Evolutionary conservation across 2,888 invertebrate species (phyloP).

Genomic region (Drosophila phalerata): DNA sequence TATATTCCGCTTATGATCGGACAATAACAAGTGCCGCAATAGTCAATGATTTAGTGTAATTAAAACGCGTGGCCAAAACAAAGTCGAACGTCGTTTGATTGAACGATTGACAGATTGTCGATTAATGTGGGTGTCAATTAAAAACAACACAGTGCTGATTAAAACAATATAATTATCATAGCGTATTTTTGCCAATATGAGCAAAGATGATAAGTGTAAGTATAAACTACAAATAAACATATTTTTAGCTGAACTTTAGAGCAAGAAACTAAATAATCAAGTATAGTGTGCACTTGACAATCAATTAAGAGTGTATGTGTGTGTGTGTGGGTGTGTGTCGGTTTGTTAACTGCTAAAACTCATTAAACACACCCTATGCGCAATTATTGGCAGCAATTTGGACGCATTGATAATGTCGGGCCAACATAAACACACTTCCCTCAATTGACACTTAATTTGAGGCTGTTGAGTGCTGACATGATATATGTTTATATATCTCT

Average conservation of each 20-base stretch:
- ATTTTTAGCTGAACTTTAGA: conserved; percentile 44
- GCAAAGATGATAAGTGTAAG: conserved; percentile 84
- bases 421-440: conserved; percentile 10
- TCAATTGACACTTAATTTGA: conserved; percentile 61
- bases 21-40: conserved; percentile 10
- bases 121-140: conserved; percentile 17
- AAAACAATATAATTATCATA: conserved; percentile 31
- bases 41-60: conserved; percentile 9
- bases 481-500: conserved; percentile 8
- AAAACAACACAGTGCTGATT: conserved; percentile 1
- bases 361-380: conserved; percentile 61
- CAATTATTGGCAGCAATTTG: conserved; percentile 50
- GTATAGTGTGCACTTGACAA: conserved; percentile 1
- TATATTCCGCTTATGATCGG: conserved; percentile 50
- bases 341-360: conserved; percentile 60
- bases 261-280: conserved; percentile 9
- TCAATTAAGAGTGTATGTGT: not conserved
- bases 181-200: conserved; percentile 72
- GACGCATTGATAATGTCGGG: conserved; percentile 14
- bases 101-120: conserved; percentile 35
- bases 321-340: not conserved
- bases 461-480: conserved; percentile 59
- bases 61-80: conserved; percentile 2
- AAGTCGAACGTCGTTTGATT: conserved; percentile 1
- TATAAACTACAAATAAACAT: conserved; percentile 35